Conservation (phyloP, 1,140 invertebrate genomes). For the Drosophila prosaltans region DNA sequence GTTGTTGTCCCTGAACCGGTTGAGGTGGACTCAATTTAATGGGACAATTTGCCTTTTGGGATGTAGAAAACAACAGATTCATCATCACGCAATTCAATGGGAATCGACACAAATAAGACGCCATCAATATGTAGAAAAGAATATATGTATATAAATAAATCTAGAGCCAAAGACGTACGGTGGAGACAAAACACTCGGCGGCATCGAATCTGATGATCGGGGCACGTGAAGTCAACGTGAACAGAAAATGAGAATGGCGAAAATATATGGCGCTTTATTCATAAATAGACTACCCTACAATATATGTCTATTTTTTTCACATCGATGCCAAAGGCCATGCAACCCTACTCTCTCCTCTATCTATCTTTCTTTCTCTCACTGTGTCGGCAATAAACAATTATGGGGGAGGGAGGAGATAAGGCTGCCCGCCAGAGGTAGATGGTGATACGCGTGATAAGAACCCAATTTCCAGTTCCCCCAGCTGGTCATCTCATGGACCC, state of each 20-base stretch:
- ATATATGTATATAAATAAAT: conserved; percentile 59
- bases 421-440: conserved; percentile 12
- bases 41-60: conserved; percentile 49
- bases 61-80: conserved; percentile 15
- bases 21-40: conserved; percentile 52
- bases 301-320: conserved; percentile 10
- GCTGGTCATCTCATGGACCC: conserved; percentile 56
- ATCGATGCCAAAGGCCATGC: conserved; percentile 21
- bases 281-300: conserved; percentile 26
- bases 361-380: not conserved
- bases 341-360: conserved; percentile 38
- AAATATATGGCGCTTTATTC: conserved; percentile 51
- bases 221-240: conserved; percentile 75
- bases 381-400: conserved; percentile 2
- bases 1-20: conserved; percentile 79
- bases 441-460: conserved; percentile 43
- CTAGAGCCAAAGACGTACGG: conserved; percentile 17
- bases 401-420: conserved; percentile 17
- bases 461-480: conserved; percentile 35
- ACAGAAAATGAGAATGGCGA: conserved; percentile 47
- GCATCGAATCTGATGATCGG: conserved; percentile 39
- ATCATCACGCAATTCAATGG: conserved; percentile 28
- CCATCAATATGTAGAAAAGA: conserved; percentile 45
- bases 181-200: not conserved
- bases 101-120: conserved; percentile 46